Evolutionary conservation across 1,140 invertebrate species (phyloP).

Genomic region (Leptopilina boulardi): DNA sequence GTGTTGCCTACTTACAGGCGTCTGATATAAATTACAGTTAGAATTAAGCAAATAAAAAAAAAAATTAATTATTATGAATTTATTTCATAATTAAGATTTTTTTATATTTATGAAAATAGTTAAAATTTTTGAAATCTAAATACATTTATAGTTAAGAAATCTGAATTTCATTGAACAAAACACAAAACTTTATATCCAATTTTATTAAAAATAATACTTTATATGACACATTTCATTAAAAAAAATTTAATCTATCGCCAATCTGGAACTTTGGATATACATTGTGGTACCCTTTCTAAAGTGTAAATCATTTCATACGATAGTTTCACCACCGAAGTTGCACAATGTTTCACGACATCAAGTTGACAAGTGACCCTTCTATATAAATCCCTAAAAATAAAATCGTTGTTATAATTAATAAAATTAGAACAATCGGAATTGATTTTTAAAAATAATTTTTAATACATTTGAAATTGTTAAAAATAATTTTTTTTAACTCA

Average conservation of each 20-base stretch:
- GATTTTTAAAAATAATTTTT: not conserved
- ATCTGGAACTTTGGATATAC: not conserved
- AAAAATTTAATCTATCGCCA: not conserved
- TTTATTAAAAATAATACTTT: not conserved
- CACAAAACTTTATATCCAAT: too few relatives aligned
- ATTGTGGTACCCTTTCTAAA: slow-evolving; percentile 3
- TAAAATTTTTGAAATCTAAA: too few relatives aligned
- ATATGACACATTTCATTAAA: not conserved
- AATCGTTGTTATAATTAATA: too few relatives aligned
- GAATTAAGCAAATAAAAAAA: too few relatives aligned
- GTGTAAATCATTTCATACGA: slow-evolving; percentile 8
- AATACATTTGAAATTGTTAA: not conserved
- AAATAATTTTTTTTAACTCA: not conserved
- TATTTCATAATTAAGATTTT: too few relatives aligned
- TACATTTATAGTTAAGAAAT: too few relatives aligned
- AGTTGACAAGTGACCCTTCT: not conserved
- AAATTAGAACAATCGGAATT: not conserved
- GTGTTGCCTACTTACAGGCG: too few relatives aligned
- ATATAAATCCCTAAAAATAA: not conserved
- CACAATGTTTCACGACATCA: not conserved
- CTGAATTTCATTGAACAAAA: too few relatives aligned
- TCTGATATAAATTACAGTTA: too few relatives aligned
- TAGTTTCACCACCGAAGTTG: not conserved
- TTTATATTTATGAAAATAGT: too few relatives aligned
- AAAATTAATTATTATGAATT: too few relatives aligned